These are phyloP conservation scores for Siniperca scherzeri DNA, from an alignment of 2,797 vertebrate genomes.

Conservation along the genomic window DNA sequence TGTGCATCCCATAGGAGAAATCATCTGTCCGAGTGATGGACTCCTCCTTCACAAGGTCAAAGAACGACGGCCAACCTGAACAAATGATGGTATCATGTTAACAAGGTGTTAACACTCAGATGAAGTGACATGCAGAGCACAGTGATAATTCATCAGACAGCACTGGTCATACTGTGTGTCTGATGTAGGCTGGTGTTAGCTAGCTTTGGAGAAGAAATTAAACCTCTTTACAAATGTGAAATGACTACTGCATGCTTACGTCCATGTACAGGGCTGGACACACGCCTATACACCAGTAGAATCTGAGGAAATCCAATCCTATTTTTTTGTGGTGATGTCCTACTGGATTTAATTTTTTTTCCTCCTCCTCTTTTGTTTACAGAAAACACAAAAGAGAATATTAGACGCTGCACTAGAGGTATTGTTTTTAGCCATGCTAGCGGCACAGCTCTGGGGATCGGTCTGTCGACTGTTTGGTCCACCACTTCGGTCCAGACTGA, in stretches of 20 bases:
- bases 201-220: neutral
- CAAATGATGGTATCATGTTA: neutral
- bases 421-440: no score
- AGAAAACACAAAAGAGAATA: no score
- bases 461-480: neutral
- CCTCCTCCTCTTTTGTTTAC: no score
- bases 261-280: neutral
- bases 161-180: neutral
- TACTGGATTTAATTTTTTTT: no score
- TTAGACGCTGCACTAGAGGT: no score
- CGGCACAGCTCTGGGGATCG: no score
- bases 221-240: neutral
- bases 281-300: no score
- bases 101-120: neutral
- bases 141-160: neutral
- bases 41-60: slow-evolving; percentile 89
- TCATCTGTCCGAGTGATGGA: slow-evolving; percentile 87
- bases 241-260: neutral
- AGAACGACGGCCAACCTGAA: slow-evolving; percentile 97
- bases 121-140: neutral
- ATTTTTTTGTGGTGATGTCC: no score
- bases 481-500: no score
- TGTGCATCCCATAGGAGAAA: slow-evolving; percentile 95
- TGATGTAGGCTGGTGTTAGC: neutral
- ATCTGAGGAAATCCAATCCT: no score